phyloP scores from a whole-genome alignment of 2,113 vertebrate species.

The Rattus norvegicus region DNA sequence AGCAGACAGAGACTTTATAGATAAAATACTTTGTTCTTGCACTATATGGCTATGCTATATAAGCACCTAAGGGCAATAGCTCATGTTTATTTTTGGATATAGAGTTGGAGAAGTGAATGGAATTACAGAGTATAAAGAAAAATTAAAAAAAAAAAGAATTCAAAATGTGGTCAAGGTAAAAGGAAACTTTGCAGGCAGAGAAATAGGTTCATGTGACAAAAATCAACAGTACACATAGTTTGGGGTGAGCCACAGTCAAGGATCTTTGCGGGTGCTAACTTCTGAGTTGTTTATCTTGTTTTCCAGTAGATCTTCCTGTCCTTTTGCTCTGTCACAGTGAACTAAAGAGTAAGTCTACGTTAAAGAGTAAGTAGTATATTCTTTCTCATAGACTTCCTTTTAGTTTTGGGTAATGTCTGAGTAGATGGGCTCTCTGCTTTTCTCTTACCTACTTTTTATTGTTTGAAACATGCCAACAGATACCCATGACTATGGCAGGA shows the following conservation, averaged over 20 bases:
- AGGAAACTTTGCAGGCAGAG: not conserved
- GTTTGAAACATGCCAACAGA: not conserved
- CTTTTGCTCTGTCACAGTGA: not conserved
- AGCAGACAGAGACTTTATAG: not conserved
- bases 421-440: not conserved
- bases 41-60: rapidly evolving
- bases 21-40: not conserved
- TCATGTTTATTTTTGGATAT: not conserved
- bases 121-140: not conserved
- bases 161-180: not conserved
- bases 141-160: not conserved
- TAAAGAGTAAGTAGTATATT: not conserved
- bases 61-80: not conserved
- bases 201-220: not conserved
- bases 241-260: not conserved
- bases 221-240: not conserved
- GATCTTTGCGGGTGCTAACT: not conserved
- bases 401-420: not conserved
- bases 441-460: not conserved
- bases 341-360: too few relatives aligned
- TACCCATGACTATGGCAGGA: rapidly evolving
- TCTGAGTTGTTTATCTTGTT: not conserved
- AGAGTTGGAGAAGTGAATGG: not conserved
- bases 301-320: not conserved
- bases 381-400: not conserved